phyloP scores from a whole-genome alignment of 2,797 vertebrate genomes.

The Luscinia megarhynchos region DNA sequence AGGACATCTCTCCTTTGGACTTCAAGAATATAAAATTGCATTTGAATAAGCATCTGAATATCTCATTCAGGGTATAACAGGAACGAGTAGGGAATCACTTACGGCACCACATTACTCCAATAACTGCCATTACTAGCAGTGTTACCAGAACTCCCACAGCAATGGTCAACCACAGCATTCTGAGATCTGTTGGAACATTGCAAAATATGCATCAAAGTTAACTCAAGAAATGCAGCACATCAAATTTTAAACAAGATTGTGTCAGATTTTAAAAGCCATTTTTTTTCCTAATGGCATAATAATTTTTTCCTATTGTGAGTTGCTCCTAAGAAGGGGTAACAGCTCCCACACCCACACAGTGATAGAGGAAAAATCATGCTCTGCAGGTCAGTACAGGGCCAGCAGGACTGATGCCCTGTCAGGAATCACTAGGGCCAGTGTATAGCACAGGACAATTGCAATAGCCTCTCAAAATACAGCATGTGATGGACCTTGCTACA shows the following conservation, averaged over 20 bases:
- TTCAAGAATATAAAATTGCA: background rate
- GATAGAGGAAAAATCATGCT: background rate
- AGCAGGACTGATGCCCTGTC: background rate
- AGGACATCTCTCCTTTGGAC: background rate
- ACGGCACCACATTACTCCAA: background rate
- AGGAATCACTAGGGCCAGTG: background rate
- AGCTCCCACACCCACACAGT: background rate
- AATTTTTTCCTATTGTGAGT: background rate
- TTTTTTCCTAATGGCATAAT: background rate
- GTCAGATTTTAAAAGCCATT: background rate
- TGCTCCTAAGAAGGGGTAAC: background rate
- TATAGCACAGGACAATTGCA: background rate
- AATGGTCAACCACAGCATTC: accelerated
- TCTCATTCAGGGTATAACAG: background rate
- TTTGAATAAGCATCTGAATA: background rate
- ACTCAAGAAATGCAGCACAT: background rate
- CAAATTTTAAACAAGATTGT: background rate
- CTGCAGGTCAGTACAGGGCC: background rate
- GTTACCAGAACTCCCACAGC: accelerated
- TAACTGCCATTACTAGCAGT: accelerated
- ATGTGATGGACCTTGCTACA: background rate
- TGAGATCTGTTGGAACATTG: background rate
- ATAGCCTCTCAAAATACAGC: background rate
- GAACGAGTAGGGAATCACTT: slow-evolving; percentile 35
- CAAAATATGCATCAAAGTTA: background rate